Evolutionary conservation across 2,797 vertebrate species (phyloP).

Genomic region (Etheostoma nigrum): DNA sequence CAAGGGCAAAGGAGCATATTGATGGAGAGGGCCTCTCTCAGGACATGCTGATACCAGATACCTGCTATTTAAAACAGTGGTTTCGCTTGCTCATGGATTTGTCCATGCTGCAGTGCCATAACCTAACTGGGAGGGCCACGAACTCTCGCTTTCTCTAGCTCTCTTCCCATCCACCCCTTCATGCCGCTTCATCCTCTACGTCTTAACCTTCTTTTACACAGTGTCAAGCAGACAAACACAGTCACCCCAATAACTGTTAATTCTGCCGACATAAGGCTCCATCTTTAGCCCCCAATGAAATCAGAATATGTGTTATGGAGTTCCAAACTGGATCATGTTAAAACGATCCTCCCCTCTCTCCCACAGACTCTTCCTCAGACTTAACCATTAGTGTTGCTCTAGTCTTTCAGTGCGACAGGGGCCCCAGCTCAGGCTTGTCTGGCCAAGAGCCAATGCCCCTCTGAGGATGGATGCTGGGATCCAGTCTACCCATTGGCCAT

Average conservation of each 20-base stretch:
- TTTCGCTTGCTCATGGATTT: slow-evolving; percentile 87
- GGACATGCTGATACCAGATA: slow-evolving; percentile 84
- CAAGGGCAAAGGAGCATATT: slow-evolving; percentile 87
- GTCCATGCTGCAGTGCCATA: slow-evolving; percentile 76
- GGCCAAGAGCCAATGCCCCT: slow-evolving; percentile 77
- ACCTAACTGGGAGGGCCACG: slow-evolving; percentile 70
- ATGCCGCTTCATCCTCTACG: slow-evolving; percentile 34
- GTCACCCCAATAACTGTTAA: slow-evolving; percentile 77
- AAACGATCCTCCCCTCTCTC: slow-evolving; percentile 44
- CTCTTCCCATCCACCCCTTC: slow-evolving; percentile 18
- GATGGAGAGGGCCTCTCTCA: slow-evolving; percentile 82
- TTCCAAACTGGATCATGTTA: slow-evolving; percentile 79
- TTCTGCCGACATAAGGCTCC: slow-evolving; percentile 70
- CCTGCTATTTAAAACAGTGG: slow-evolving; percentile 87
- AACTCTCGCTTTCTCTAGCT: slow-evolving; percentile 61
- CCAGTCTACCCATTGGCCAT: slow-evolving; percentile 72
- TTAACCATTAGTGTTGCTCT: slow-evolving; percentile 80
- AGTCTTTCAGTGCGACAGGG: slow-evolving; percentile 74
- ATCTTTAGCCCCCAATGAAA: slow-evolving; percentile 80
- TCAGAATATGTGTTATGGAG: slow-evolving; percentile 75
- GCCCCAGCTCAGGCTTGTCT: slow-evolving; percentile 57
- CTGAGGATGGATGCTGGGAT: slow-evolving; percentile 75
- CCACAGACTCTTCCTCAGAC: slow-evolving; percentile 52
- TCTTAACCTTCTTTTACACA: slow-evolving; percentile 78
- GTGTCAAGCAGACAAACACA: slow-evolving; percentile 83